phyloP scores from a whole-genome alignment of 1,140 invertebrate genomes.

The Drosophila ercepeae region DNA sequence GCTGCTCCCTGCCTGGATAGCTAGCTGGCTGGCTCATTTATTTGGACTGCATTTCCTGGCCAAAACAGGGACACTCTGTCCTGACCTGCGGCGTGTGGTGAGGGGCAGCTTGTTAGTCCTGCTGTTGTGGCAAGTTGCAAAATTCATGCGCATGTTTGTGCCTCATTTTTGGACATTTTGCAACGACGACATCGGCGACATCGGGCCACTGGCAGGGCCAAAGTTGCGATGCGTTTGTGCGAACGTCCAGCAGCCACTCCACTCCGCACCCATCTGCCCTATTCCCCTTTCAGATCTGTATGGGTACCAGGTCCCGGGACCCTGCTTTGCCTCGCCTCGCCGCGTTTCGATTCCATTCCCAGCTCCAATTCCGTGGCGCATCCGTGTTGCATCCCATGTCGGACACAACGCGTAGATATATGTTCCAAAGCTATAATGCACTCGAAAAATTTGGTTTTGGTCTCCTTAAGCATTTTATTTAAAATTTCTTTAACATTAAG shows the following conservation, averaged over 20 bases:
- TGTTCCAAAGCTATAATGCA: slow-evolving; percentile 5
- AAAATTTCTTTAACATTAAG: no score
- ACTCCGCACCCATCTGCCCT: background rate
- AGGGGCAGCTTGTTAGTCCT: slow-evolving; percentile 63
- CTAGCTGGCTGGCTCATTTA: slow-evolving; percentile 52
- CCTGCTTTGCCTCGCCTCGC: slow-evolving; percentile 13
- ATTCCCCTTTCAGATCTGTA: background rate
- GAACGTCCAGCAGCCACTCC: slow-evolving; percentile 21
- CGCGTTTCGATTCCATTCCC: slow-evolving; percentile 33
- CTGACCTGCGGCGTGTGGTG: slow-evolving; percentile 3
- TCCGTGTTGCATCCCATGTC: slow-evolving; percentile 55
- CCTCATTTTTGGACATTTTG: slow-evolving; percentile 76
- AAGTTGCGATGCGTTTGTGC: slow-evolving; percentile 75
- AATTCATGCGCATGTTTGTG: slow-evolving; percentile 80
- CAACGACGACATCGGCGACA: slow-evolving; percentile 38
- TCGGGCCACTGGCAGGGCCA: slow-evolving; percentile 46
- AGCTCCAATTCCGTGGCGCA: slow-evolving; percentile 50
- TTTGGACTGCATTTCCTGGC: slow-evolving; percentile 73
- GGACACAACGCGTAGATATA: slow-evolving; percentile 50
- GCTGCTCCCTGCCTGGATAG: slow-evolving; percentile 15
- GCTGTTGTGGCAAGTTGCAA: slow-evolving; percentile 53
- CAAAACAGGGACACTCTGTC: slow-evolving; percentile 6
- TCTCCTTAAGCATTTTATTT: no score
- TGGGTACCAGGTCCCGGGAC: background rate
- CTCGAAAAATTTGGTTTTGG: background rate